phyloP scores from a whole-genome alignment of 2,888 invertebrate species.

The Acheta domesticus region DNA sequence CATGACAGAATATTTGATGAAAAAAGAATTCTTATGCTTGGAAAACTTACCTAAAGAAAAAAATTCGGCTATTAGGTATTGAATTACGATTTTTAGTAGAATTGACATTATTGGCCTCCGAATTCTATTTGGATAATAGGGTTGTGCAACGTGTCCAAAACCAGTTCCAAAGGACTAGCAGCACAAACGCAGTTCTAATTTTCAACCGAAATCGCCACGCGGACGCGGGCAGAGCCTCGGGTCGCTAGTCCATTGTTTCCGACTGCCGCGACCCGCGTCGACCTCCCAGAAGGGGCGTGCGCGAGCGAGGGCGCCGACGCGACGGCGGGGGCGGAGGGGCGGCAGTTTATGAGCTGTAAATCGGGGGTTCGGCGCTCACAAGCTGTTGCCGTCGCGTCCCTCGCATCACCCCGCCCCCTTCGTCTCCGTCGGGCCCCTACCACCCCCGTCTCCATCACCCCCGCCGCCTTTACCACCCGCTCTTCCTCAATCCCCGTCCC shows the following conservation, averaged over 20 bases:
- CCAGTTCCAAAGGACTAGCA: too few species aligned
- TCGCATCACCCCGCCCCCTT: neutral
- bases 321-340: neutral
- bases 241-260: neutral
- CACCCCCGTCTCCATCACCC: neutral
- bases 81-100: too few species aligned
- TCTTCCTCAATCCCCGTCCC: neutral
- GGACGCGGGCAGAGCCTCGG: neutral
- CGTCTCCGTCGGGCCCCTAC: neutral
- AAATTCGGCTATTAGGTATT: too few species aligned
- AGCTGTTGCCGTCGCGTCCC: neutral
- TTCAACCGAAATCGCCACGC: neutral
- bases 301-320: neutral
- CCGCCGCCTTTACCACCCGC: neutral
- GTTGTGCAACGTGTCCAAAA: too few species aligned
- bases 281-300: neutral
- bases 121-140: too few species aligned
- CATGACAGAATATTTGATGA: too few species aligned
- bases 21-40: too few species aligned
- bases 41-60: too few species aligned
- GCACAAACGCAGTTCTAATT: too few species aligned
- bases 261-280: neutral
- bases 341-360: constrained; percentile 5
- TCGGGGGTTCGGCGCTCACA: neutral
- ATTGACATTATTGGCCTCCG: too few species aligned